These are phyloP conservation scores for Caprella mutica DNA, from an alignment of 2,888 invertebrate genomes.

Conservation along the genomic window DNA sequence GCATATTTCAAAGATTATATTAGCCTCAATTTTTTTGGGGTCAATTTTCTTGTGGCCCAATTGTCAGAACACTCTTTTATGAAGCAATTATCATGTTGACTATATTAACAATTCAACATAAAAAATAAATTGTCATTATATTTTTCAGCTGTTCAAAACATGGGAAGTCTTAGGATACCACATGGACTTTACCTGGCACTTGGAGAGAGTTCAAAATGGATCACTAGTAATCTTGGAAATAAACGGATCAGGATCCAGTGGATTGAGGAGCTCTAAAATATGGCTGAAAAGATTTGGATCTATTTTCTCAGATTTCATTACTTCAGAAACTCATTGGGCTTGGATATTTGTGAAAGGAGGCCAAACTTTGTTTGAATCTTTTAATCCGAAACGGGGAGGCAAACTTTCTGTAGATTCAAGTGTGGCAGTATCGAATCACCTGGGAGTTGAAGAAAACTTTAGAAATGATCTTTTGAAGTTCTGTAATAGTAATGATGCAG, in stretches of 20 bases:
- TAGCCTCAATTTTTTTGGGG: no score
- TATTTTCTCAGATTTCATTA: conserved; percentile 16
- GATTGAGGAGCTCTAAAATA: conserved; percentile 1
- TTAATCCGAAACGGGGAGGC: no score
- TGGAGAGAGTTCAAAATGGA: background rate
- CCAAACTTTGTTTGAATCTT: conserved; percentile 23
- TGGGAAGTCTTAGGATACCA: background rate
- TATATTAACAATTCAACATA: no score
- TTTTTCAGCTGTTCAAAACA: background rate
- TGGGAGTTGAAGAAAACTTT: no score
- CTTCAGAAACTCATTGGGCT: conserved; percentile 22
- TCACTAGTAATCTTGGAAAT: background rate
- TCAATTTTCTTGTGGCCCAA: no score
- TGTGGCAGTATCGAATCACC: no score
- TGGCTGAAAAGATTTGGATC: conserved; percentile 12
- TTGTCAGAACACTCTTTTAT: no score
- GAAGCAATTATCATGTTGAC: no score
- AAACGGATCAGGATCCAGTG: background rate
- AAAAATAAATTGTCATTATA: no score
- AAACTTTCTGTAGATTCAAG: no score
- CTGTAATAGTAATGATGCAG: conserved; percentile 21
- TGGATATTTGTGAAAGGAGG: conserved; percentile 32
- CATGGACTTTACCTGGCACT: conserved; percentile 1
- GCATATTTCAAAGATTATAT: no score
- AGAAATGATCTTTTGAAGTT: conserved; percentile 25